These are phyloP conservation scores for Parelbella ahira DNA, from an alignment of 2,888 invertebrate genomes.

Conservation along the genomic window DNA sequence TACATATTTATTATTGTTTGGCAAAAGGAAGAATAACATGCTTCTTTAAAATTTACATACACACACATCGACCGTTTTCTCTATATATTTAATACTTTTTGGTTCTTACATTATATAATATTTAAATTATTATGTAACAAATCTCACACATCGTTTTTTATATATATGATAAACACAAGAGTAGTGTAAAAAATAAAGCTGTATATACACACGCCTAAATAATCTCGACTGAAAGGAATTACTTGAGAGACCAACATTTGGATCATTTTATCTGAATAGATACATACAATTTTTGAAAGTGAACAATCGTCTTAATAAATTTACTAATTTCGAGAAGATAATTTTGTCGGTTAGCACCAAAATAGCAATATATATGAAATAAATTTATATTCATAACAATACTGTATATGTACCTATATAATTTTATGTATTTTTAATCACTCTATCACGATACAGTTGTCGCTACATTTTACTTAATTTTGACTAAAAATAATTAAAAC, in stretches of 20 bases:
- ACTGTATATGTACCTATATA: too few species aligned
- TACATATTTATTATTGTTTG: constrained; percentile 68
- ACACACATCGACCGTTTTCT: constrained; percentile 42
- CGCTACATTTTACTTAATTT: not conserved
- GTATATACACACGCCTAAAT: too few species aligned
- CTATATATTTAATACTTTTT: constrained; percentile 71
- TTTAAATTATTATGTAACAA: constrained; percentile 40
- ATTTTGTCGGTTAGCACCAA: constrained; percentile 61
- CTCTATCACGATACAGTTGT: constrained; percentile 3
- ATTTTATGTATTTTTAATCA: constrained; percentile 17
- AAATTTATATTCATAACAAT: constrained; percentile 31
- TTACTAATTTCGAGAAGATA: constrained; percentile 40
- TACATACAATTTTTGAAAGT: too few species aligned
- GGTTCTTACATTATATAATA: constrained; percentile 63
- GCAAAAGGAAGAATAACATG: constrained; percentile 71
- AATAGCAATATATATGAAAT: constrained; percentile 54
- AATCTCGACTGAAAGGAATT: too few species aligned
- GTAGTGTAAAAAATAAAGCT: too few species aligned
- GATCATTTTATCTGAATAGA: too few species aligned
- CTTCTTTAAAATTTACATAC: constrained; percentile 45
- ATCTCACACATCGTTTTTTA: constrained; percentile 34
- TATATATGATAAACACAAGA: too few species aligned
- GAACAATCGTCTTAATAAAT: too few species aligned
- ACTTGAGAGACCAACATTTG: too few species aligned
- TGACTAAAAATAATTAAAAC: constrained; percentile 1